Evolutionary conservation across 2,888 invertebrate genomes (phyloP), one percentile per base, ranked within the genome.

Genomic region (Stenchaetothrips biformis): DNA sequence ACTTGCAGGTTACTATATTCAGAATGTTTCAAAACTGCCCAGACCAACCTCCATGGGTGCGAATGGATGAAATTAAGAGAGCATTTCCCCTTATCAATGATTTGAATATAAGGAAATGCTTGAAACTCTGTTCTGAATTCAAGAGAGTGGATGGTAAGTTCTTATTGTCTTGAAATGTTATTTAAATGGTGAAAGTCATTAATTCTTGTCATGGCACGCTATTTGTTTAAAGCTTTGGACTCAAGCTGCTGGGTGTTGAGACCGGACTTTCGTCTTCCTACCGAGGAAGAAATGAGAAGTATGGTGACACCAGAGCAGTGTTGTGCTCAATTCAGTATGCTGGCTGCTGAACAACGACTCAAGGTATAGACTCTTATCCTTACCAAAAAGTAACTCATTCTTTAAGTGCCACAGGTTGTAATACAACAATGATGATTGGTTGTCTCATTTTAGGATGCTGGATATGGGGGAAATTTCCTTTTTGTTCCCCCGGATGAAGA

Each of bases 241-340:
- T 93, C 93, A 0, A 94, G 93, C 85, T 94, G 96, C 96, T 97
- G 97, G 97, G 97, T 97, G 0, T 94, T 97, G 83, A 97, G 96
- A 85, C 95, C 95, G 0, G 96, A 96, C 85, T 97, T 97, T 85
- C 92, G 99, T 1, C 88, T 99, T 79, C 99, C 99, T 0, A 95
- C 96, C 0, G 98, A 99, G 87, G 99, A 99, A 86, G 99, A 99
- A 88, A 97, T 99, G 83, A 90, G 98, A 48, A 95, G 97, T 0
- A 97, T 99, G 97, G 98, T 99, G 0, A 97, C 98, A 0, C 99
- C 99, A 0, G 99, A 99, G 86, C 98, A 99, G 86, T 99, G 99
- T 85, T 99, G 99, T 86, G 93, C 98, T 0, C 99, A 97, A 88
- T 99, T 98, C 87, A 97, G 97, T 85, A 98, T 99, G 97, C 93